Evolutionary conservation across 2,888 invertebrate genomes (phyloP).

Genomic region (Pristionchus mayeri): DNA sequence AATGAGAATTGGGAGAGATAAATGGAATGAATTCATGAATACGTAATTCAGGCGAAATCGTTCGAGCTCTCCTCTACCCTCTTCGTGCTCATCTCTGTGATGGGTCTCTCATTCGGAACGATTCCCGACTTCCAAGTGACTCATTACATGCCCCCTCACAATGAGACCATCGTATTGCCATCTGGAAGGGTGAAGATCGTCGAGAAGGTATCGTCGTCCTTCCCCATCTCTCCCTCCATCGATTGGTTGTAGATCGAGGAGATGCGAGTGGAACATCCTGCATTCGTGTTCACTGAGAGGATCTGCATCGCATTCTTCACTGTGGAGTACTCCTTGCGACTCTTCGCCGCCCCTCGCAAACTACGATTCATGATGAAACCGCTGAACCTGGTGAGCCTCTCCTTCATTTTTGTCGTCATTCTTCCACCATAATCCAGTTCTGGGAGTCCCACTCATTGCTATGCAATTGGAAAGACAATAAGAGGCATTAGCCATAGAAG

Average conservation of each 20-base stretch:
- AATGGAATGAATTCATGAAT: not conserved
- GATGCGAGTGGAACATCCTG: constrained; percentile 74
- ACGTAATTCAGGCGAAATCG: constrained; percentile 69
- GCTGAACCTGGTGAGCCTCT: constrained; percentile 62
- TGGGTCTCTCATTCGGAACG: constrained; percentile 75
- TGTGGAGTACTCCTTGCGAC: constrained; percentile 71
- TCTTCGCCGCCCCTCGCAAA: constrained; percentile 73
- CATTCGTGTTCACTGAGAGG: constrained; percentile 76
- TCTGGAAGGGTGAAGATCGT: constrained; percentile 71
- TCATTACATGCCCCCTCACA: constrained; percentile 70
- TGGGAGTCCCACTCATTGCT: not conserved
- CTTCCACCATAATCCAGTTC: constrained; percentile 4
- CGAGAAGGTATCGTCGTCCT: constrained; percentile 54
- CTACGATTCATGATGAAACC: constrained; percentile 74
- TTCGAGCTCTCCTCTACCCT: constrained; percentile 75
- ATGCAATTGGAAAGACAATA: not conserved
- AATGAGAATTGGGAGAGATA: not conserved
- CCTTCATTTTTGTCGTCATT: not conserved
- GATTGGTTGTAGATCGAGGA: constrained; percentile 66
- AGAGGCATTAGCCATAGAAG: not conserved
- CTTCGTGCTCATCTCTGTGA: constrained; percentile 75
- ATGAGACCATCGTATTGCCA: constrained; percentile 70
- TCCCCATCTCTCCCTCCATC: not conserved
- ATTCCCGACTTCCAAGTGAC: constrained; percentile 75
- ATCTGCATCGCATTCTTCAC: constrained; percentile 76